phyloP scores from a whole-genome alignment of 2,888 invertebrate genomes.

The Macrosiphum euphorbiae region DNA sequence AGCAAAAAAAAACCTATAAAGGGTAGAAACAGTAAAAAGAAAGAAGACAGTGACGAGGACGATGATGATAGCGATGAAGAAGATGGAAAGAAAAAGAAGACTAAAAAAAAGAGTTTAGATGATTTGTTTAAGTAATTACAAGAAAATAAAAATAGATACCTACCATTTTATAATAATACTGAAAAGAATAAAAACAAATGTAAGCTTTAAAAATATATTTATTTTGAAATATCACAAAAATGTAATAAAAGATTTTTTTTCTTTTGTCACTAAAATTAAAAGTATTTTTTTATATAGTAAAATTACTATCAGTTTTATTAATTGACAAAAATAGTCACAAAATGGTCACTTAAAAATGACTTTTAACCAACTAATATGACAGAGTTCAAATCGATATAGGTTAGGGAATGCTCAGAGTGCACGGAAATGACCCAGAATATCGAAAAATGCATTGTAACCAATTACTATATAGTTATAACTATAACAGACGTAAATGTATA shows the following conservation, averaged over 20 bases:
- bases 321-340: neutral
- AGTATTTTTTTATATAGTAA: neutral
- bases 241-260: neutral
- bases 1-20: neutral
- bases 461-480: too few relatives aligned
- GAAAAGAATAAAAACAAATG: neutral
- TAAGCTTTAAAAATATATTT: neutral
- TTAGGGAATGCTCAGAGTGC: neutral
- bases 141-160: neutral
- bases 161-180: neutral
- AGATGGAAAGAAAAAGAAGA: neutral
- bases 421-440: neutral
- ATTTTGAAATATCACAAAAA: neutral
- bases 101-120: neutral
- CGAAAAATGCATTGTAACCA: neutral
- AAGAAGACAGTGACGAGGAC: neutral
- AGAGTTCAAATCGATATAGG: neutral
- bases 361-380: neutral
- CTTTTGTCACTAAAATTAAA: neutral
- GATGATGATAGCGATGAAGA: neutral
- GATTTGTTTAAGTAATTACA: neutral
- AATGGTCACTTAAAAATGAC: neutral
- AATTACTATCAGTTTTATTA: neutral
- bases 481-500: neutral
- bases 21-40: neutral